Conservation (phyloP, 2,113 vertebrate species). For the Gavialis gangeticus region DNA sequence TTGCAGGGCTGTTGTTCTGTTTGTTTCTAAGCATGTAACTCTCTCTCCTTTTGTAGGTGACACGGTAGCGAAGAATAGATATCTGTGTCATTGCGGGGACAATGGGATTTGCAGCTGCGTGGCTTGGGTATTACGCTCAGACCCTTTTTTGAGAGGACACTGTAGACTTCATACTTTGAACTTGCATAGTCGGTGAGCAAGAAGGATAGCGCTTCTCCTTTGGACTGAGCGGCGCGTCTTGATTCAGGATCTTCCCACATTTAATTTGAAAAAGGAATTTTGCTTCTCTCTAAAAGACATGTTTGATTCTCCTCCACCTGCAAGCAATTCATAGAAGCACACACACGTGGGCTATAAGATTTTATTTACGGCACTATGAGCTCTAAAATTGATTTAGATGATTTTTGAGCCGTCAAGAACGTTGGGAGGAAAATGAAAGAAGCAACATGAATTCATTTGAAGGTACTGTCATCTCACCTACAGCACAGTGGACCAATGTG, state of each 20-base stretch:
- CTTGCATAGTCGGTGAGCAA: not conserved
- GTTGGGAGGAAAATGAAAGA: not conserved
- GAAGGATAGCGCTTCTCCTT: constrained; percentile 15
- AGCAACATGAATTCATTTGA: not conserved
- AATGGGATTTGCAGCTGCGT: not conserved
- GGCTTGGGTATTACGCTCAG: constrained; percentile 22
- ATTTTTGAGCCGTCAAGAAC: constrained; percentile 41
- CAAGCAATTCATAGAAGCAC: not conserved
- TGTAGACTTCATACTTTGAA: constrained; percentile 24
- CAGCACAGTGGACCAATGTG: not conserved
- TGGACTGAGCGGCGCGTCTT: not conserved
- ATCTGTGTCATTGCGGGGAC: not conserved
- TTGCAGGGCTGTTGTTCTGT: not conserved
- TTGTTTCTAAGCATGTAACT: not conserved
- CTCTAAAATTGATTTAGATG: constrained; percentile 39
- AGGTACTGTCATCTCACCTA: not conserved
- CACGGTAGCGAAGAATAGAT: constrained; percentile 89
- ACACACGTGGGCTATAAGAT: not conserved
- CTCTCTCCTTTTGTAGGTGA: constrained; percentile 85
- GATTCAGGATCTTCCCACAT: constrained; percentile 27
- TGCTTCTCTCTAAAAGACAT: not conserved
- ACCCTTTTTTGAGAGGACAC: not conserved
- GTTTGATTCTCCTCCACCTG: constrained; percentile 11
- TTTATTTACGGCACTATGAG: constrained; percentile 12
- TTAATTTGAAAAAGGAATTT: not conserved